Base-by-base conservation (phyloP, 2,888 invertebrate species). In the Priocnemis perturbator region DNA sequence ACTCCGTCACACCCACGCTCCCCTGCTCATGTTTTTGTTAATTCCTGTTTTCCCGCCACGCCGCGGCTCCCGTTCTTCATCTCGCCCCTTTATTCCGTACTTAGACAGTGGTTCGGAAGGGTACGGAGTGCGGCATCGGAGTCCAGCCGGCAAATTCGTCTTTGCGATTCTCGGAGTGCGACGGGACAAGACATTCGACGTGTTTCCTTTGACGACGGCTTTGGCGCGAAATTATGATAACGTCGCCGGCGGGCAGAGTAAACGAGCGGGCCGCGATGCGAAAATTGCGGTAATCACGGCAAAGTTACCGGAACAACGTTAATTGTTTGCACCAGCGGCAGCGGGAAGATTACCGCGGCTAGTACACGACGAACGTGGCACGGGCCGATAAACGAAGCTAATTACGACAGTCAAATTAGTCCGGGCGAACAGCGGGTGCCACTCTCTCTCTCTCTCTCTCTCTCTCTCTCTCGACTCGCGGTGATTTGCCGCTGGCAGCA, bases 401-500 rank as follows among this genome's bases (percentile, higher is more conserved):
- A 76, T 79, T 81, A 75, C 76, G 70, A 75, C 72, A 72, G 76
- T 71, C 72, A 78, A 82, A 82, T 83, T 81, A 77, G 77, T n/a
- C 71, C 55, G 59, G 26, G 37, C 60, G 48, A 52, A 64, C 60
- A 56, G 52, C 47, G 2, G 26, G 3, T 26, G n/a, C 26, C 37
- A 5, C 37, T 37, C 37, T 3, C 37, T 9, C 37, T 37, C 7
- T 37, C 37, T 7, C 2, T 37, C 37, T 7, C 4, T 37, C 37
- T 11, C 1, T 37, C 37, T 11, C 1, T 37, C 37, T 11, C 2
- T 37, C 37, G 11, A 11, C 61, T 26, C 62, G 50, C 60, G 48
- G 56, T 70, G 69, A 73, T 71, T 68, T 50, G 26, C 3, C 47
- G 55, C 19, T 21, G 45, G 52, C 48, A 58, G 45, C 53, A 0